Evolutionary conservation across 2,888 invertebrate genomes (phyloP).

Genomic region (Dioctria linearis): DNA sequence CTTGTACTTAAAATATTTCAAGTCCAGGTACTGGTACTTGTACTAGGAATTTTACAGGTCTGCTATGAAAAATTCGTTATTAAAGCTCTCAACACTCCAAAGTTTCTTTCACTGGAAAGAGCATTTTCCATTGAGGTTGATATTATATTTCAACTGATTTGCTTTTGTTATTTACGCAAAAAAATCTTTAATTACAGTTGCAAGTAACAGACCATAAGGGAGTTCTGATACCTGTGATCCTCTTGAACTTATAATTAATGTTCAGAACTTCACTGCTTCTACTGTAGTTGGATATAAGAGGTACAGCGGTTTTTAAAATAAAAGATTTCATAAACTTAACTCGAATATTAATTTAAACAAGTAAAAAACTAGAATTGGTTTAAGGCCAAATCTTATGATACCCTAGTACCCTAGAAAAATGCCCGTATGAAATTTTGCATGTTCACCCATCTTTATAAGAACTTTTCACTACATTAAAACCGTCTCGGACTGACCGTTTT

Average conservation of each 20-base stretch:
- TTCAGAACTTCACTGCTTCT: no score
- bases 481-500: no score
- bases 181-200: slow-evolving; percentile 73
- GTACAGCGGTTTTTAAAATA: slow-evolving; percentile 74
- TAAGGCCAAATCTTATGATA: no score
- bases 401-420: no score
- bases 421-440: no score
- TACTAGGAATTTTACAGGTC: no score
- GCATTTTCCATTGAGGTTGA: not conserved
- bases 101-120: slow-evolving; percentile 64
- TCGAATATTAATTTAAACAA: not conserved
- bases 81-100: slow-evolving; percentile 84
- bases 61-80: slow-evolving; percentile 83
- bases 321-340: not conserved
- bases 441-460: no score
- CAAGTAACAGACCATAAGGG: slow-evolving; percentile 76
- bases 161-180: not conserved
- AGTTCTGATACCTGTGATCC: slow-evolving; percentile 75
- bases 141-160: no score
- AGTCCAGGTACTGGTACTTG: no score
- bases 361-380: no score
- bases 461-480: no score
- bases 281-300: slow-evolving; percentile 74
- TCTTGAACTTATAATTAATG: slow-evolving; percentile 71
- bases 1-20: no score